These are phyloP conservation scores for Lithodes maja DNA, from an alignment of 2,888 invertebrate genomes.

Conservation along the genomic window DNA sequence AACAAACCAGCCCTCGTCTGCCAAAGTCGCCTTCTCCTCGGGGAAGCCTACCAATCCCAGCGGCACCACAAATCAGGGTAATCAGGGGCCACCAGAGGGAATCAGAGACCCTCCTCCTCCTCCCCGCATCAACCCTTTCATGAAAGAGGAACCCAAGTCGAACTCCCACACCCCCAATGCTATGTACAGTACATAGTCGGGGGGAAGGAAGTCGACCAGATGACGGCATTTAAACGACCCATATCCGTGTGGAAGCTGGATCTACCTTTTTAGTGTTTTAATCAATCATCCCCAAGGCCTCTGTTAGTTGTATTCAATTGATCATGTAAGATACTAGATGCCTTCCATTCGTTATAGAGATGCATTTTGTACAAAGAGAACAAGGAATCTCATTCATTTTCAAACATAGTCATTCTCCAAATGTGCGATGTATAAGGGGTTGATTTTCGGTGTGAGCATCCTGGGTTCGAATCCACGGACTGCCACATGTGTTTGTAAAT, in stretches of 20 bases:
- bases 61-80: neutral
- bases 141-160: slow-evolving; percentile 52
- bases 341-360: slow-evolving; percentile 61
- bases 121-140: slow-evolving; percentile 65
- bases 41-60: neutral
- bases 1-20: neutral
- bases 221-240: slow-evolving; percentile 84
- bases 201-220: slow-evolving; percentile 86
- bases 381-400: slow-evolving; percentile 56
- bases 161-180: slow-evolving; percentile 74
- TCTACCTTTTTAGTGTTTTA: slow-evolving; percentile 74
- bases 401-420: slow-evolving; percentile 39
- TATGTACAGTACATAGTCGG: slow-evolving; percentile 82
- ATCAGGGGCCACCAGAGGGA: neutral
- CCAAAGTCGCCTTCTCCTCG: slow-evolving; percentile 45
- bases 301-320: slow-evolving; percentile 25
- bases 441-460: too few species aligned
- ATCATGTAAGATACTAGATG: slow-evolving; percentile 53
- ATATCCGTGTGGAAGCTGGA: slow-evolving; percentile 87
- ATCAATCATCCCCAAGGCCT: slow-evolving; percentile 1
- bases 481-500: too few species aligned
- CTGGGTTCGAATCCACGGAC: too few species aligned
- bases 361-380: slow-evolving; percentile 64
- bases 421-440: too few species aligned
- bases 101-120: slow-evolving; percentile 13